phyloP scores from a whole-genome alignment of 2,113 vertebrate genomes.

The Tupaia tana region DNA sequence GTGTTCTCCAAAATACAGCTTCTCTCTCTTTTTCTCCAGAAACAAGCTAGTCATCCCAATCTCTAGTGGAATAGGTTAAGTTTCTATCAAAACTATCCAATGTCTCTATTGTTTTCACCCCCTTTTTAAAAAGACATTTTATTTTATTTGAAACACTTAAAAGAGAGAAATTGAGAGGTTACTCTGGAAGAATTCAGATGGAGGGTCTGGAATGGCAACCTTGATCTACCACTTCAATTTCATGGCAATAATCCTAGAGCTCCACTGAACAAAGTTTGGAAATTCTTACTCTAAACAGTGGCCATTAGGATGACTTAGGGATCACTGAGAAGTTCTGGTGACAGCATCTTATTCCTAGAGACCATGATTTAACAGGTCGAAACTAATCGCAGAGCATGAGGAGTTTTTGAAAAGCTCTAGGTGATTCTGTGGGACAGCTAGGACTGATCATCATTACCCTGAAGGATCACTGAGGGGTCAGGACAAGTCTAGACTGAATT shows the following conservation, averaged over 20 bases:
- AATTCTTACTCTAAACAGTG: neutral
- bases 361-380: neutral
- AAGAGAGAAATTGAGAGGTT: neutral
- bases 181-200: neutral
- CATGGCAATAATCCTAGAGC: too few species aligned
- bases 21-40: neutral
- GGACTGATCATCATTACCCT: neutral
- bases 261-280: neutral
- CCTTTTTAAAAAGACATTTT: neutral
- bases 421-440: neutral
- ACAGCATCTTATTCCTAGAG: neutral
- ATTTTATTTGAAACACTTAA: neutral
- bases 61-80: neutral
- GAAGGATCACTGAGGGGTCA: neutral
- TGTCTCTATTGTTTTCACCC: neutral
- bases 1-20: neutral
- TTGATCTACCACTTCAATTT: rapidly evolving
- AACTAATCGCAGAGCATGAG: neutral
- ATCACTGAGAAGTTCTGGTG: neutral
- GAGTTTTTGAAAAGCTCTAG: neutral
- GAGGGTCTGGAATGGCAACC: neutral
- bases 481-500: neutral
- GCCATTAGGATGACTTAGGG: neutral
- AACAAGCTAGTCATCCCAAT: neutral
- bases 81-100: neutral